Conservation (phyloP, 1,140 invertebrate genomes). For the Calliphora vicina region DNA sequence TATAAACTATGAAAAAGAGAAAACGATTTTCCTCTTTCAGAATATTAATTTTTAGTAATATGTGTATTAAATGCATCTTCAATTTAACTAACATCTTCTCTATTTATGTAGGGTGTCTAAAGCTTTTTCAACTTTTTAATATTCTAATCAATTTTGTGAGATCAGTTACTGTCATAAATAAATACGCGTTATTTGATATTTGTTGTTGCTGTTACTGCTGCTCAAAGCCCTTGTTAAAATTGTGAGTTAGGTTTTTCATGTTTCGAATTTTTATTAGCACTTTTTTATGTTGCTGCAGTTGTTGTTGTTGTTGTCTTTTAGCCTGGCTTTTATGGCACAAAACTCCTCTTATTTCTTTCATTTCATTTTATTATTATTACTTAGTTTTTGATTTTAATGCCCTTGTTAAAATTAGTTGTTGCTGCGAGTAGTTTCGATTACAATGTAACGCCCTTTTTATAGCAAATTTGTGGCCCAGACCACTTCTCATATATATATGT, state of each 20-base stretch:
- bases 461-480: not conserved
- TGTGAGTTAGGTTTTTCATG: not conserved
- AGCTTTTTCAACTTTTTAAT: conserved; percentile 7
- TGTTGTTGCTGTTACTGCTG: not conserved
- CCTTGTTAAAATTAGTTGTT: conserved; percentile 32
- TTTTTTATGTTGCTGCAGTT: not conserved
- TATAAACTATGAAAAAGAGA: too few relatives aligned
- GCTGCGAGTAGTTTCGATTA: not conserved
- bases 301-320: not conserved
- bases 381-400: conserved; percentile 10
- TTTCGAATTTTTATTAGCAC: not conserved
- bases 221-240: conserved; percentile 11
- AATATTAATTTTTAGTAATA: too few relatives aligned
- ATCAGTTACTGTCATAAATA: conserved; percentile 31
- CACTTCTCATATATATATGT: too few relatives aligned
- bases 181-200: conserved; percentile 32
- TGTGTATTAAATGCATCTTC: too few relatives aligned
- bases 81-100: too few relatives aligned
- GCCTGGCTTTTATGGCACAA: not conserved
- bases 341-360: not conserved
- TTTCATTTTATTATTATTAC: not conserved
- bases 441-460: conserved; percentile 20
- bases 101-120: not conserved
- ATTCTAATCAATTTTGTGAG: conserved; percentile 26
- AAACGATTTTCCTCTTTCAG: too few relatives aligned